Percentiles rank a stretch among this genome's conserved stretches.
phyloP scores from a whole-genome alignment of 1,140 invertebrate genomes.

The Zaprionus capensis region DNA sequence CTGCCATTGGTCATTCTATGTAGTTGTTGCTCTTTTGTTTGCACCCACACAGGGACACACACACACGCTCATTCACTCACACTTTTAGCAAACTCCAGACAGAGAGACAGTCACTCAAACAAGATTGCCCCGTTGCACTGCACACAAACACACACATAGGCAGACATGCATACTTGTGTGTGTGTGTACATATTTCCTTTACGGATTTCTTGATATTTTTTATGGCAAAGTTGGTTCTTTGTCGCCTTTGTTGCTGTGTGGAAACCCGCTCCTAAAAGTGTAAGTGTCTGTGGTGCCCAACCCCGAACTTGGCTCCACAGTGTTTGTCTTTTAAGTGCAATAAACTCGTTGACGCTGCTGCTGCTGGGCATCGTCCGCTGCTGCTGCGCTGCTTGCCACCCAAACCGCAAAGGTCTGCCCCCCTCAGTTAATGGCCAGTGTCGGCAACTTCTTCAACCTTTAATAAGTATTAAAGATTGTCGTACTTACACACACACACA shows the following conservation, averaged over 20 bases:
- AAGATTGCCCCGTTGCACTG: slow-evolving; percentile 34
- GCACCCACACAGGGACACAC: slow-evolving; percentile 21
- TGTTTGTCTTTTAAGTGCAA: slow-evolving; percentile 76
- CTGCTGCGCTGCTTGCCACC: slow-evolving; percentile 21
- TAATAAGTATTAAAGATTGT: slow-evolving; percentile 14
- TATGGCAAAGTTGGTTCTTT: slow-evolving; percentile 65
- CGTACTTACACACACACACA: neutral
- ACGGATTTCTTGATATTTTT: slow-evolving; percentile 50
- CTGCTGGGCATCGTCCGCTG: slow-evolving; percentile 5
- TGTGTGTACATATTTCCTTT: slow-evolving; percentile 37
- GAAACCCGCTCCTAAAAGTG: slow-evolving; percentile 57
- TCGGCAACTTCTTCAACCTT: slow-evolving; percentile 46
- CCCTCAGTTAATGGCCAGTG: slow-evolving; percentile 61
- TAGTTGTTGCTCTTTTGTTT: slow-evolving; percentile 47
- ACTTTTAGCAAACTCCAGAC: slow-evolving; percentile 46
- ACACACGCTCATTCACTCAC: neutral
- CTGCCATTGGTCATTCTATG: slow-evolving; percentile 33
- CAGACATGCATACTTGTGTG: neutral
- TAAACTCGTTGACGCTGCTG: slow-evolving; percentile 65
- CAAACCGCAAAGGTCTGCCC: slow-evolving; percentile 25
- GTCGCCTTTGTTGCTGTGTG: slow-evolving; percentile 61
- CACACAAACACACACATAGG: slow-evolving; percentile 3
- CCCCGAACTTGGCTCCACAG: slow-evolving; percentile 33
- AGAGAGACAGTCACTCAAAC: slow-evolving; percentile 59
- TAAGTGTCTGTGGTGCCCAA: slow-evolving; percentile 58